Percentiles rank a stretch among this genome's conserved stretches.
Evolutionary conservation across 2,113 vertebrate species (phyloP).

Genomic region (Butastur rufipennis): DNA sequence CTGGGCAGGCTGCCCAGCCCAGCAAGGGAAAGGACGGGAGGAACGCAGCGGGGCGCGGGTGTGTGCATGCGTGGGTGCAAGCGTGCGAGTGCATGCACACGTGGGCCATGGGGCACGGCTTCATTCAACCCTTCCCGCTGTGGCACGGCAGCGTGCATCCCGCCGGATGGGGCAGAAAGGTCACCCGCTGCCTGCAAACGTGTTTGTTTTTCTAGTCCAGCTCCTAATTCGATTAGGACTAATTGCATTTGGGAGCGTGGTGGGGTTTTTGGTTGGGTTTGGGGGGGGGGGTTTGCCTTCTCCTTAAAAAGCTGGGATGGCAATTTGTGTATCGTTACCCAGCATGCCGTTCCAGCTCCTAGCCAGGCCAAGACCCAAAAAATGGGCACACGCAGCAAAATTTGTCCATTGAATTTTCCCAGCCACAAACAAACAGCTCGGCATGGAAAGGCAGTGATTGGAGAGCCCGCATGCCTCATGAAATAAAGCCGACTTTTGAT

Average conservation of each 20-base stretch:
- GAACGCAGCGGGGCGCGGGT: neutral
- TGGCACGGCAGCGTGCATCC: neutral
- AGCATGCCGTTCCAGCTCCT: neutral
- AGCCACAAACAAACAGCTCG: neutral
- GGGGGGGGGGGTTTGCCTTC: neutral
- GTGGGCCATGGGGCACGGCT: neutral
- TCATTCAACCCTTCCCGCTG: neutral
- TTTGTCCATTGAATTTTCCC: neutral
- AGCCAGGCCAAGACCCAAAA: neutral
- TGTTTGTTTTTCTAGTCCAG: conserved; percentile 19
- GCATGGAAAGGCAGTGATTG: fast-evolving
- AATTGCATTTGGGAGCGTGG: conserved; percentile 35
- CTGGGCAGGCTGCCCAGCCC: conserved; percentile 44
- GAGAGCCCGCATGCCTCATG: neutral
- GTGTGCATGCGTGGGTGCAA: neutral
- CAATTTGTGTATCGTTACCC: neutral
- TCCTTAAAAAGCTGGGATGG: neutral
- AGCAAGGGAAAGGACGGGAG: neutral
- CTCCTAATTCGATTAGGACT: conserved; percentile 42
- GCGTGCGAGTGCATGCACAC: neutral
- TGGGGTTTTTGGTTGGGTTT: neutral
- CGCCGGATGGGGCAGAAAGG: neutral
- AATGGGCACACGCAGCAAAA: neutral
- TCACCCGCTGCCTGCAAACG: neutral
- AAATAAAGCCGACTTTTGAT: neutral